Conservation (phyloP, 2,797 vertebrate genomes). For the Amphiprion clarkii region DNA sequence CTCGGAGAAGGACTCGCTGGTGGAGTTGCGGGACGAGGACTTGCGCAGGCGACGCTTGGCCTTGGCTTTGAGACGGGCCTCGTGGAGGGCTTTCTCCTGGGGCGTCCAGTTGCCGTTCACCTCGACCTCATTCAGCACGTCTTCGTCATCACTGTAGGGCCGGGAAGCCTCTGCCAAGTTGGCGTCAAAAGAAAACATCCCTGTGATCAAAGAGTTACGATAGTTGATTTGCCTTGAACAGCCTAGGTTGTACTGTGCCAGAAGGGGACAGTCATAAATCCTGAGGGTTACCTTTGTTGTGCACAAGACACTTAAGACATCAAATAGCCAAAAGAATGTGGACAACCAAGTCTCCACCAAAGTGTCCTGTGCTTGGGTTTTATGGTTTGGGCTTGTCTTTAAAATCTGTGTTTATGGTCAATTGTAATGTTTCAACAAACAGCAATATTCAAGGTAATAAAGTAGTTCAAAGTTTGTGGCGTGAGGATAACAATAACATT, state of each 20-base stretch:
- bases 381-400: background rate
- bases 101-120: slow-evolving; percentile 88
- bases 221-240: background rate
- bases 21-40: slow-evolving; percentile 88
- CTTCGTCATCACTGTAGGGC: slow-evolving; percentile 76
- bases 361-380: background rate
- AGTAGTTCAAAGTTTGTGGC: background rate
- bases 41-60: slow-evolving; percentile 89
- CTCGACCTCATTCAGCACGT: slow-evolving; percentile 79
- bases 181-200: slow-evolving; percentile 60
- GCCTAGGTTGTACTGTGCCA: background rate
- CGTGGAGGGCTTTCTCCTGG: slow-evolving; percentile 90
- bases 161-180: slow-evolving; percentile 49
- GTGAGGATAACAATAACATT: background rate
- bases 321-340: background rate
- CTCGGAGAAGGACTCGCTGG: slow-evolving; percentile 86
- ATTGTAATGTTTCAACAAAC: background rate
- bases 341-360: background rate
- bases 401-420: background rate
- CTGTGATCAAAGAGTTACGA: slow-evolving; percentile 52
- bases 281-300: background rate
- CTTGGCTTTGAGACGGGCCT: slow-evolving; percentile 90
- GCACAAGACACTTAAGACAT: background rate
- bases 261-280: background rate
- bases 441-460: background rate